phyloP scores from a whole-genome alignment of 2,888 invertebrate species.

The Theretra japonica region DNA sequence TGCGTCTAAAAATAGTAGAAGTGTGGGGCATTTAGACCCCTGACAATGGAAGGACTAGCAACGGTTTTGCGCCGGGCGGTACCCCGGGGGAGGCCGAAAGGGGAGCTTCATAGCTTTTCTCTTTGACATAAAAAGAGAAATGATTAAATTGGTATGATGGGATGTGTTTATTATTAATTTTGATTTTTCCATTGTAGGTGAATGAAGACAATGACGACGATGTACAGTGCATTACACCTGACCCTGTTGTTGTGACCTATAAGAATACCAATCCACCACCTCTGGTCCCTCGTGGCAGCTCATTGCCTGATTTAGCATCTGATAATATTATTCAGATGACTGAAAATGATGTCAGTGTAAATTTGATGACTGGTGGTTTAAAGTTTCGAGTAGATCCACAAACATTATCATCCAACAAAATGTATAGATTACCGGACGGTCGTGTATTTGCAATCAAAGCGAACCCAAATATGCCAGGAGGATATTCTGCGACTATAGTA shows the following conservation, averaged over 20 bases:
- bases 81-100: no score
- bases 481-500: conserved; percentile 82
- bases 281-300: conserved; percentile 47
- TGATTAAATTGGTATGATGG: no score
- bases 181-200: conserved; percentile 54
- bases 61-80: no score
- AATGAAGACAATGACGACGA: conserved; percentile 80
- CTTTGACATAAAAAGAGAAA: no score
- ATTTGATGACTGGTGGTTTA: conserved; percentile 75
- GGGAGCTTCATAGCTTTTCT: no score
- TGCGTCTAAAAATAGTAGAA: no score
- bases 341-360: conserved; percentile 81
- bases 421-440: conserved; percentile 81
- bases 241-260: conserved; percentile 56
- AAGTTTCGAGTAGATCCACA: conserved; percentile 82
- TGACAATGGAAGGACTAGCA: no score
- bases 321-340: conserved; percentile 82
- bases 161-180: background rate
- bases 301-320: conserved; percentile 55
- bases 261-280: conserved; percentile 54
- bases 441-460: conserved; percentile 80
- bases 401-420: conserved; percentile 80
- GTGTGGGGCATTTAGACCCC: no score
- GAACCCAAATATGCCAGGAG: conserved; percentile 80
- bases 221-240: conserved; percentile 79